phyloP scores from a whole-genome alignment of 1,140 invertebrate genomes.

The Tetramorium alpestre region DNA sequence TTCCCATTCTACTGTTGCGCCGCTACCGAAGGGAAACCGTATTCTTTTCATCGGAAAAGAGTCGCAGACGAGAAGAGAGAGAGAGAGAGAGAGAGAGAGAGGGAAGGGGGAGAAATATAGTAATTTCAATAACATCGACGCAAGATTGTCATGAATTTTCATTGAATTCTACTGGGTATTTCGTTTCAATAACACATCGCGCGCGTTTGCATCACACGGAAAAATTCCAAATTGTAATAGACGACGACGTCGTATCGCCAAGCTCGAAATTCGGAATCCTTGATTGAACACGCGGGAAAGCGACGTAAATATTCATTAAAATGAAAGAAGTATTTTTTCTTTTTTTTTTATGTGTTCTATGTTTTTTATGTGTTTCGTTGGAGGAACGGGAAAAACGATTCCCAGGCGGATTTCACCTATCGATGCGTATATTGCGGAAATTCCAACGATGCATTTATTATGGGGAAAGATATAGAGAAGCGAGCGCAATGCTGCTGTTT shows the following conservation, averaged over 20 bases:
- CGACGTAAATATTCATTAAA: neutral
- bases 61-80: too few species aligned
- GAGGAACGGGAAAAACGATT: neutral
- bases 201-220: neutral
- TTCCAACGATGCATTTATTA: neutral
- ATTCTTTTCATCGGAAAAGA: conserved; percentile 28
- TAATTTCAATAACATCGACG: conserved; percentile 51
- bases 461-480: neutral
- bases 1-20: conserved; percentile 44
- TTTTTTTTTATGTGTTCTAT: too few species aligned
- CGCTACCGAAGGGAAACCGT: conserved; percentile 12
- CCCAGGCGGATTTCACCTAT: neutral
- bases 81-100: neutral
- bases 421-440: conserved; percentile 20
- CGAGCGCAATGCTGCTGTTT: neutral
- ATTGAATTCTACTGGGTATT: conserved; percentile 2
- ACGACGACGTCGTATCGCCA: neutral
- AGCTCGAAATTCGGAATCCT: neutral
- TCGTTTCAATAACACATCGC: neutral
- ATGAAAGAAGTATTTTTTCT: neutral
- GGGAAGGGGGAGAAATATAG: neutral
- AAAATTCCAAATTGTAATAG: conserved; percentile 24
- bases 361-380: neutral
- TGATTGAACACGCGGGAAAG: neutral
- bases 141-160: conserved; percentile 54